Conservation (phyloP, 2,888 invertebrate genomes). For the Gryllus longicercus region DNA sequence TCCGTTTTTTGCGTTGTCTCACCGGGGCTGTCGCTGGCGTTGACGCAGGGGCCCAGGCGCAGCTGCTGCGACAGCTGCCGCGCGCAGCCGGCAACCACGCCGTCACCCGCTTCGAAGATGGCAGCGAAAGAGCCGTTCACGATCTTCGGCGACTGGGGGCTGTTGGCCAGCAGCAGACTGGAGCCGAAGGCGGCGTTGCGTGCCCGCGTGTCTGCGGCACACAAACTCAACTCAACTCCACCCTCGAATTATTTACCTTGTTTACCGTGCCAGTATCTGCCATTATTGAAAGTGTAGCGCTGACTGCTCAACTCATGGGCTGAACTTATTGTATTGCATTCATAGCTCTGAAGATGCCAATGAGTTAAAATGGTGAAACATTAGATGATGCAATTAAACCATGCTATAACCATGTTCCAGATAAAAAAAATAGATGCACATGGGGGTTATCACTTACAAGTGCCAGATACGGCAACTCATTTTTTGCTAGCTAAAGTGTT, state of each 20-base stretch:
- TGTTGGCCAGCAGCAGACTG: conserved; percentile 87
- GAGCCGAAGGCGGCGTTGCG: conserved; percentile 87
- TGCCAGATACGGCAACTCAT: too few relatives aligned
- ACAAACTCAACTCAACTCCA: conserved; percentile 37
- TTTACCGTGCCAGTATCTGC: neutral
- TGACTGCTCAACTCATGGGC: neutral
- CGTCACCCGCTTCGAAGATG: conserved; percentile 67
- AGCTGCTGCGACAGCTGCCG: conserved; percentile 57
- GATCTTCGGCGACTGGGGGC: conserved; percentile 94
- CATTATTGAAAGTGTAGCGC: neutral
- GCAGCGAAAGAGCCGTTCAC: conserved; percentile 92
- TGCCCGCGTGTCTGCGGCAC: conserved; percentile 68
- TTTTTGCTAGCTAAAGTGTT: too few relatives aligned
- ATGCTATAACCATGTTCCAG: too few relatives aligned
- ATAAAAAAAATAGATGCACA: too few relatives aligned
- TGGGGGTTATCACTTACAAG: too few relatives aligned
- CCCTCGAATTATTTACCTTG: neutral
- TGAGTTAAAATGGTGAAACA: too few relatives aligned
- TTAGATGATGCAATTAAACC: too few relatives aligned
- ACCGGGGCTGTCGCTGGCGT: conserved; percentile 77
- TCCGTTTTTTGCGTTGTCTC: too few relatives aligned
- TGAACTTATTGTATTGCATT: too few relatives aligned
- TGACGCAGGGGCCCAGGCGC: conserved; percentile 69
- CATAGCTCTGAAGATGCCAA: too few relatives aligned
- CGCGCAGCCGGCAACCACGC: conserved; percentile 63